Base-by-base conservation (phyloP, 2,113 vertebrate species). In the Podarcis muralis region DNA sequence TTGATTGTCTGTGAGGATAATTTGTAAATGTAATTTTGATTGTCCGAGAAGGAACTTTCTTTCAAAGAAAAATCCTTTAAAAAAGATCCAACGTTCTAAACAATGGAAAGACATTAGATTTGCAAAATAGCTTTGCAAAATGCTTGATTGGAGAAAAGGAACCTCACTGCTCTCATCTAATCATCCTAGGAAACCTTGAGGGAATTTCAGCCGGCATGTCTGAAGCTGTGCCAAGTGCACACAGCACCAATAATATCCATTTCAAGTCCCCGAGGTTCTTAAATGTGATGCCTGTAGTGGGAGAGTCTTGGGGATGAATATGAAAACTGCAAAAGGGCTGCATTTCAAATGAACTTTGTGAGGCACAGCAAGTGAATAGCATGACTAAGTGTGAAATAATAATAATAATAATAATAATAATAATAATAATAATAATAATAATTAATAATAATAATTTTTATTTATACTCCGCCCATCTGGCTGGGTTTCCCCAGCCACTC, bases 21-120 rank as follows among this genome's bases (percentile, higher is more conserved):
- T 59, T 87, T 77, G 35, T 4, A 71, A 15, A 89, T 81, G 48
- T 66, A 85, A 11, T 90, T 83, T 76, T n/a, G 68, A 79, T 85
- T 30, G 81, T 13, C 15, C 77, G 91, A 87, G 5, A 18, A 35
- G 6, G 15, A 71, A 53, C 8, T 15, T 12, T 18, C 32, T 79
- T 62, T 71, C 22, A 53, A 84, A 11, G 80, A 62, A 32, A 85
- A 16, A 30, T 18, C 2, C 81, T 30, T 65, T 9, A 12, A 12
- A 53, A 53, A 53, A 53, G 48, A 53, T 11, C 48, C 48, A 53
- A 53, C 48, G 12, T 53, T 12, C 48, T 53, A 53, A 53, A 53
- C 53, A 65, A 81, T 22, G 53, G 23, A 81, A 81, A 81, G 4
- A 18, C 53, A 32, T 32, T 81, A 20, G 79, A 82, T 82, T 82